Evolutionary conservation across 1,140 invertebrate species (phyloP), one percentile per base, ranked within the genome.

Genomic region (Helicoverpa zea): DNA sequence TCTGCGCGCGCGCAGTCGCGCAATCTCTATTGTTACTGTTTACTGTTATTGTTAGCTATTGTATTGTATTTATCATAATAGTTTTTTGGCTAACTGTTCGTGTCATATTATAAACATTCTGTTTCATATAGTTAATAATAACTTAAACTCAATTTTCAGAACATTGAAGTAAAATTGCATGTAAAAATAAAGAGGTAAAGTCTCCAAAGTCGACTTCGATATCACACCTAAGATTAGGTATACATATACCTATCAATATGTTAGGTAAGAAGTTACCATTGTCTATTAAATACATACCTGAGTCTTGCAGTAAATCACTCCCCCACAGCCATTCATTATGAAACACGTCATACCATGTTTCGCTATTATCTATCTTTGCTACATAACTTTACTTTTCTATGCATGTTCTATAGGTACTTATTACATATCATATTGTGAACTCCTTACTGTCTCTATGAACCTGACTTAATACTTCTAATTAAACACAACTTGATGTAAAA

Each of bases 11-110:
- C 83, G 73, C 72, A 51, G 49, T 61, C 58, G 59, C 61, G 79
- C 81, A 81, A 73, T 73, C 72, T 82, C 74, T 63, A 80, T 83
- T 83, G 79, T 81, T 77, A 64, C 59, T 77, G 23, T 64, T 54
- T 77, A 77, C 74, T 47, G 61, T 83, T 78, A 82, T 85, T 81
- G 76, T 81, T 79, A 63, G 54, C 82, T 76, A 76, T 64, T 77
- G 66, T 59, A 79, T 72, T 70, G 66, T 72, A 59, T 58, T 77
- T 66, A 52, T 54, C 61, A 77, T 63, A 77, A 77, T 79, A 58
- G 59, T 11, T 70, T 11, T 70, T 51, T 14, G 54, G 56, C 13
- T 72, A 72, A 54, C 49, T 72, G 49, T 54, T 72, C 18, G 11
- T n/a, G 49, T 52, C 47, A 52, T 54, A 72, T 64, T 2, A 64